Evolutionary conservation across 2,797 vertebrate genomes (phyloP).

Genomic region (Masticophis lateralis): DNA sequence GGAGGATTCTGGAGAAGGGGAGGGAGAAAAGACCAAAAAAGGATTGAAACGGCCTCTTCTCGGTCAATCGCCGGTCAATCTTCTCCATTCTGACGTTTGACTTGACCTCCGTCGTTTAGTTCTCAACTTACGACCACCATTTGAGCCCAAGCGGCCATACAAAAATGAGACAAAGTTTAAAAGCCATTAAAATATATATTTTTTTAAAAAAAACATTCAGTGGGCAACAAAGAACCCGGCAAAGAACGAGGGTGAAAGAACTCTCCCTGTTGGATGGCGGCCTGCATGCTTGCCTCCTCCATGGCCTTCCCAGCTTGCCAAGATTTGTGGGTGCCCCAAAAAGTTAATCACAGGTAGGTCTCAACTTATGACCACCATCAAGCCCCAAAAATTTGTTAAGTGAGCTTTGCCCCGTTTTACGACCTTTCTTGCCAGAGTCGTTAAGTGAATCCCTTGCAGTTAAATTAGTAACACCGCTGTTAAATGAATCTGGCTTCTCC

Average conservation of each 20-base stretch:
- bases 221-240: accelerated
- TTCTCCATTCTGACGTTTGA: neutral
- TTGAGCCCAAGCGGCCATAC: neutral
- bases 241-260: neutral
- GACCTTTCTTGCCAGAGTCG: neutral
- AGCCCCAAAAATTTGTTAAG: neutral
- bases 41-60: neutral
- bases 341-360: neutral
- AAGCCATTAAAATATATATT: neutral
- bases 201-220: neutral
- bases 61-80: neutral
- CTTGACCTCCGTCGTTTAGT: neutral
- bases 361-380: neutral
- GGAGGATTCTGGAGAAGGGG: neutral
- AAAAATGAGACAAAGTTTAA: neutral
- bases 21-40: too few relatives aligned
- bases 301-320: neutral
- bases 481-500: neutral
- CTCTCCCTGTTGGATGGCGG: neutral
- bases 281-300: neutral
- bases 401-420: neutral
- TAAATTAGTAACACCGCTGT: neutral
- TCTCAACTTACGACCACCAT: neutral
- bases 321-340: neutral
- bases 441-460: too few relatives aligned